Evolutionary conservation across 1,140 invertebrate genomes (phyloP).

Genomic region (Pollicipes pollicipes): DNA sequence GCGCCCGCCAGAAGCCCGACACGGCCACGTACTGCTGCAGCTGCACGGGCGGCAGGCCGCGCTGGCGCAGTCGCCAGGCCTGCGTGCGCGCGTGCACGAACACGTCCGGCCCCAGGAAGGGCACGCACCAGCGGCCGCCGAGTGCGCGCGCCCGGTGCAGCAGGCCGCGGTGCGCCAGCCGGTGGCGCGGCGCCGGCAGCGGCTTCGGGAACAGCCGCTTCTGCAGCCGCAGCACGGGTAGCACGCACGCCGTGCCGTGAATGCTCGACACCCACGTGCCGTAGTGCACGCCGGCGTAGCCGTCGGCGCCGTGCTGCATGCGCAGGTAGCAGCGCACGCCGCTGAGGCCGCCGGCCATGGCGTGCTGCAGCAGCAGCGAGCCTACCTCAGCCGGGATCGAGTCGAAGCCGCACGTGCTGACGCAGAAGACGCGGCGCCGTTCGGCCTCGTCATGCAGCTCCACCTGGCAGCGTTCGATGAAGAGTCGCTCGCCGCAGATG

Average conservation of each 20-base stretch:
- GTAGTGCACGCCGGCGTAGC: not conserved
- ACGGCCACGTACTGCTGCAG: constrained; percentile 3
- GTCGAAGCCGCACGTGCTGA: constrained; percentile 5
- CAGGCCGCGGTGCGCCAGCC: not conserved
- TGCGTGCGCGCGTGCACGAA: not conserved
- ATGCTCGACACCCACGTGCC: not conserved
- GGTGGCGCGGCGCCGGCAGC: not conserved
- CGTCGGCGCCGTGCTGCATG: not conserved
- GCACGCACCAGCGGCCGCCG: not conserved
- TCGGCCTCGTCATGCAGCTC: not conserved
- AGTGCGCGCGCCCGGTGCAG: not conserved
- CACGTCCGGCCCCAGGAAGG: not conserved
- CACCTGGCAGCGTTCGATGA: not conserved
- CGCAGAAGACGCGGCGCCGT: not conserved
- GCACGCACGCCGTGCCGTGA: constrained; percentile 1
- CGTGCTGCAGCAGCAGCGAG: not conserved
- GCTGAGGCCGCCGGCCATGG: not conserved
- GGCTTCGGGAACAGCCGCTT: not conserved
- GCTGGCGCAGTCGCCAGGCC: not conserved
- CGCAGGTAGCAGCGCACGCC: not conserved
- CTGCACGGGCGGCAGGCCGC: not conserved
- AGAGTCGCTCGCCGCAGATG: constrained; percentile 1
- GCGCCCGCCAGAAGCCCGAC: not conserved
- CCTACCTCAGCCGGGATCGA: not conserved
- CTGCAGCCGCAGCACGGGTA: not conserved